A percentile compares a stretch with the other conserved stretches of the same genome.
phyloP scores from a whole-genome alignment of 1,140 invertebrate species.

The Pomphorhynchus laevis region DNA sequence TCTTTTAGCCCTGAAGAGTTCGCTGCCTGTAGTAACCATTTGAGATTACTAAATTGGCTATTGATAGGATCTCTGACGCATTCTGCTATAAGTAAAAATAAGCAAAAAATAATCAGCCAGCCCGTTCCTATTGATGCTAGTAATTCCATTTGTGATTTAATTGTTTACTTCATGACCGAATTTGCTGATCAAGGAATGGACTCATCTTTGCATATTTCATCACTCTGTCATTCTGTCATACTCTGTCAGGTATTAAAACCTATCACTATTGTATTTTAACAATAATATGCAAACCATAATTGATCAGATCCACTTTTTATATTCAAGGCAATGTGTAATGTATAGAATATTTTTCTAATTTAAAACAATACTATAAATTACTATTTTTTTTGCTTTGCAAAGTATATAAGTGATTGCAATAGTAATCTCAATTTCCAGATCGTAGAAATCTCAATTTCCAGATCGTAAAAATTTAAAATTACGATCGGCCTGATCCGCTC shows the following conservation, averaged over 20 bases:
- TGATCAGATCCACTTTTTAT: neutral
- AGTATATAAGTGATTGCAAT: no score
- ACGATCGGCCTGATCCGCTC: no score
- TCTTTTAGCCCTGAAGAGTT: constrained; percentile 52
- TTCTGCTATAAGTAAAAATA: constrained; percentile 26
- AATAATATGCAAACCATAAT: no score
- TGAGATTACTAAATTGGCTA: constrained; percentile 68
- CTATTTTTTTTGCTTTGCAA: no score
- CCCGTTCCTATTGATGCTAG: constrained; percentile 75
- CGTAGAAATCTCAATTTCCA: no score
- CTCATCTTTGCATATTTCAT: constrained; percentile 49
- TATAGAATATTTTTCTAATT: no score
- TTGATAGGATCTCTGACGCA: constrained; percentile 61
- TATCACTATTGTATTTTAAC: no score
- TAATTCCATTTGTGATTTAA: constrained; percentile 70
- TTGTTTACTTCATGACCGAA: constrained; percentile 56
- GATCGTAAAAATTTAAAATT: no score
- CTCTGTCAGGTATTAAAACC: constrained; percentile 25
- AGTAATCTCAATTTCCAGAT: no score
- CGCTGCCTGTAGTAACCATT: constrained; percentile 61
- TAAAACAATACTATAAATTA: no score
- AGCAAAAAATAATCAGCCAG: constrained; percentile 26
- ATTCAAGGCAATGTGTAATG: neutral
- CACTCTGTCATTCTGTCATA: constrained; percentile 31
- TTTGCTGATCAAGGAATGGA: constrained; percentile 71